These are phyloP conservation scores for Megalops cyprinoides DNA, from an alignment of 2,797 vertebrate genomes.

Conservation along the genomic window DNA sequence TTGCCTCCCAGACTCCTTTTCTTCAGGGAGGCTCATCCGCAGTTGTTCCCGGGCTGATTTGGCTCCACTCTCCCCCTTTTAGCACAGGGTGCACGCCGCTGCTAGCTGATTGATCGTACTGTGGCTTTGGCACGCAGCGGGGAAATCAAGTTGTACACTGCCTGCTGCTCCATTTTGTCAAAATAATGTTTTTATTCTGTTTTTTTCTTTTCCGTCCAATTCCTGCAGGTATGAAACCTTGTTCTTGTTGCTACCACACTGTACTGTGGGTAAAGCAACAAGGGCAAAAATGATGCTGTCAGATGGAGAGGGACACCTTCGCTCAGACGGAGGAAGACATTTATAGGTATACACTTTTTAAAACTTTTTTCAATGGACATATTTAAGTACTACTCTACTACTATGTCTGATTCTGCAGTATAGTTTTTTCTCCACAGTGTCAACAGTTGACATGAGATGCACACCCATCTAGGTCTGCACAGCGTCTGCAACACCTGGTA, in stretches of 20 bases:
- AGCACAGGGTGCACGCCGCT: neutral
- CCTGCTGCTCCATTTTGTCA: neutral
- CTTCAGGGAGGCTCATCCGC: neutral
- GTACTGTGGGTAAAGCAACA: neutral
- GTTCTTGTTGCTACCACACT: neutral
- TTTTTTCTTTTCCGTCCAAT: neutral
- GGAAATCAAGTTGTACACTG: neutral
- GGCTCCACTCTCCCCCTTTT: neutral
- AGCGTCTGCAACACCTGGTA: neutral
- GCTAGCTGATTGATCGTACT: constrained; percentile 9
- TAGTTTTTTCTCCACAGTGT: too few species aligned
- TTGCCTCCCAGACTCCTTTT: neutral
- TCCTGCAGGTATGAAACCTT: neutral
- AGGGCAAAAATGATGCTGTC: neutral
- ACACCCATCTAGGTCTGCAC: too few species aligned
- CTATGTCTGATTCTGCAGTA: too few species aligned
- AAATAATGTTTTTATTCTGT: neutral
- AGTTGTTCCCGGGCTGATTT: neutral
- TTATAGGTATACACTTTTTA: too few species aligned
- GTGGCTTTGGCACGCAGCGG: neutral
- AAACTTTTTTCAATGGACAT: too few species aligned
- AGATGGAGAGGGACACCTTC: neutral
- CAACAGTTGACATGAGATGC: too few species aligned
- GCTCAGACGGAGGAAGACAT: too few species aligned
- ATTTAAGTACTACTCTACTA: too few species aligned